A percentile compares a stretch with the other conserved stretches of the same genome.
phyloP scores from a whole-genome alignment of 35 echinoderm and acorn worm species.

The Amphiura filiformis region DNA sequence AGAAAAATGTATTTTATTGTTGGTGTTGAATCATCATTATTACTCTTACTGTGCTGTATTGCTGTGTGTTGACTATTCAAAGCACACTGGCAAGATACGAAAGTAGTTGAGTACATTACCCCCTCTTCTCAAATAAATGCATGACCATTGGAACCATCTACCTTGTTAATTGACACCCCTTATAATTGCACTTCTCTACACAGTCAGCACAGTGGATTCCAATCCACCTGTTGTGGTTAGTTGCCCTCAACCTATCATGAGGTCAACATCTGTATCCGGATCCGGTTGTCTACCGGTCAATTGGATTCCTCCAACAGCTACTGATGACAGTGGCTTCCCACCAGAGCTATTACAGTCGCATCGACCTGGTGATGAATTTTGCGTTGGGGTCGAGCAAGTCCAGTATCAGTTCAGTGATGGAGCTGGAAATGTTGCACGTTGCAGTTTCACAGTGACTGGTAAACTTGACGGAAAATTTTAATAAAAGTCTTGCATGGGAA shows the following conservation, averaged over 20 bases:
- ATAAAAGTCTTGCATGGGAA: too few species aligned
- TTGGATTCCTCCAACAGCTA: conserved; percentile 57
- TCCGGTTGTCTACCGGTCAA: not conserved
- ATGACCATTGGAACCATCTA: not conserved
- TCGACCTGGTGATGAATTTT: not conserved
- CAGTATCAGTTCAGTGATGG: conserved; percentile 52
- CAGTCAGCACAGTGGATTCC: not conserved
- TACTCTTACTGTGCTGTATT: too few species aligned
- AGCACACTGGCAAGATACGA: too few species aligned
- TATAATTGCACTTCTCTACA: not conserved
- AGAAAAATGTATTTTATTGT: too few species aligned
- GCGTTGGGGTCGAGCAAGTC: conserved; percentile 21
- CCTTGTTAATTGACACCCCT: not conserved
- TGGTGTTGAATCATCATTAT: too few species aligned
- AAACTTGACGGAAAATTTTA: not conserved
- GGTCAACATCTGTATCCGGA: not conserved
- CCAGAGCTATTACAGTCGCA: not conserved
- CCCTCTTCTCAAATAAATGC: not conserved
- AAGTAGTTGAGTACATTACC: too few species aligned
- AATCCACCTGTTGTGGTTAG: conserved; percentile 44
- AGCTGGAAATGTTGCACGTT: conserved; percentile 37
- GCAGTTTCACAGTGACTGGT: conserved; percentile 64
- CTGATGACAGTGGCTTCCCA: conserved; percentile 46
- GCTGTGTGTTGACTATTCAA: too few species aligned
- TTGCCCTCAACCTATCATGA: conserved; percentile 4